Conservation (phyloP, 2,888 invertebrate genomes). For the Cryptophagus acutangulus region DNA sequence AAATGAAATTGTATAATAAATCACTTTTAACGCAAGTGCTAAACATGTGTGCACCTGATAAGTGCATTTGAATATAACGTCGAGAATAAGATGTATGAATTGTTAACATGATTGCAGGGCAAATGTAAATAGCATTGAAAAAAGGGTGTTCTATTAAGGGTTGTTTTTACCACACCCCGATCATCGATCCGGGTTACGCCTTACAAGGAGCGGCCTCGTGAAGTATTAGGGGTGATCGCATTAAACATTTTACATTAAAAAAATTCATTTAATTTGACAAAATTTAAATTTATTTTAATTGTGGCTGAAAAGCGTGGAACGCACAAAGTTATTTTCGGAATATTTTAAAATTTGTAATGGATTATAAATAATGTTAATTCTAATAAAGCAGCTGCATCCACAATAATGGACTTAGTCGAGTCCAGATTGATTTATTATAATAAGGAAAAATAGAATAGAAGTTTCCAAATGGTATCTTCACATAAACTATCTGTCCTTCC, state of each 20-base stretch:
- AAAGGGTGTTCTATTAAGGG: slow-evolving; percentile 20
- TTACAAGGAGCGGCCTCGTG: slow-evolving; percentile 27
- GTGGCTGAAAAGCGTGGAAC: no score
- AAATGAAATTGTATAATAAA: background rate
- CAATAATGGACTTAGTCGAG: no score
- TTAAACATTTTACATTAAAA: background rate
- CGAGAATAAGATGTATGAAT: slow-evolving; percentile 3
- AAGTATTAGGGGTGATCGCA: no score
- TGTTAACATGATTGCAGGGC: slow-evolving; percentile 1
- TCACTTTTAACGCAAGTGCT: background rate
- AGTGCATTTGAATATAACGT: background rate
- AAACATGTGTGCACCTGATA: background rate
- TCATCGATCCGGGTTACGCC: slow-evolving; percentile 30
- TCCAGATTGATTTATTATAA: no score
- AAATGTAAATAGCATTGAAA: background rate
- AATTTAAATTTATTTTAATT: background rate
- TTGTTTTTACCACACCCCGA: slow-evolving; percentile 28
- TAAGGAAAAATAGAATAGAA: no score
- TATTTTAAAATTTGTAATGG: no score
- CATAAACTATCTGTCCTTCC: slow-evolving; percentile 4
- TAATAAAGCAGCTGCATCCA: no score
- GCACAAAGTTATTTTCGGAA: no score
- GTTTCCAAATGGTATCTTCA: no score
- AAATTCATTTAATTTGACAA: background rate
- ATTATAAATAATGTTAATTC: no score